Conservation (phyloP, 2,888 invertebrate species). For the Drosophila nr. fundita region DNA sequence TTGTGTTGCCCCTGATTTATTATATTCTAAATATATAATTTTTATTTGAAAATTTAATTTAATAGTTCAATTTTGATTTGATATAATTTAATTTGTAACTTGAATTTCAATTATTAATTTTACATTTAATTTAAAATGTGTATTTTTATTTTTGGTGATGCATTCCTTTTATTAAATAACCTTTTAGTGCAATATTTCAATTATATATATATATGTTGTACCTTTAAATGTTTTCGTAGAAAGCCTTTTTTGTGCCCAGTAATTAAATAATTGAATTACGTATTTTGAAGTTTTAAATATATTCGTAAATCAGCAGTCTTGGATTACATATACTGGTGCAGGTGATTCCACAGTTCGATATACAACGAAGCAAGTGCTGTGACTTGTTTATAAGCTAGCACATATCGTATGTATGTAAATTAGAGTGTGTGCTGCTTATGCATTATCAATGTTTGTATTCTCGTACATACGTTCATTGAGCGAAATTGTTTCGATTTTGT, state of each 20-base stretch:
- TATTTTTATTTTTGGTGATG: background rate
- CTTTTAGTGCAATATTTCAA: background rate
- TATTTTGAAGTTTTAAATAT: background rate
- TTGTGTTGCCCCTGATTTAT: background rate
- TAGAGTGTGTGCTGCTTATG: slow-evolving; percentile 16
- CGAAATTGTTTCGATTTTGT: slow-evolving; percentile 40
- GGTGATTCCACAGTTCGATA: slow-evolving; percentile 20
- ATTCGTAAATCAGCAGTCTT: background rate
- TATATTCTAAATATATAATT: background rate
- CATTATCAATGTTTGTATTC: slow-evolving; percentile 49
- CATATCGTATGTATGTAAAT: slow-evolving; percentile 2
- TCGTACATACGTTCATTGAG: slow-evolving; percentile 51
- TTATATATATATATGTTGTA: background rate
- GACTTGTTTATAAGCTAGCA: slow-evolving; percentile 6
- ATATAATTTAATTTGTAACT: no score
- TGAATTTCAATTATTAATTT: no score
- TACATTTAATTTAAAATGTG: background rate
- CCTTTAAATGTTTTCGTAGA: no score
- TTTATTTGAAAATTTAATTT: no score
- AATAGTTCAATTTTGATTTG: no score
- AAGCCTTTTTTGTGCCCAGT: background rate
- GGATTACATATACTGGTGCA: background rate
- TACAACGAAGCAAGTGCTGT: background rate
- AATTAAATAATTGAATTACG: background rate
- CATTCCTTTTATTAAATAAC: background rate